phyloP scores from a whole-genome alignment of 2,888 invertebrate species.

The Oasisia sp. region DNA sequence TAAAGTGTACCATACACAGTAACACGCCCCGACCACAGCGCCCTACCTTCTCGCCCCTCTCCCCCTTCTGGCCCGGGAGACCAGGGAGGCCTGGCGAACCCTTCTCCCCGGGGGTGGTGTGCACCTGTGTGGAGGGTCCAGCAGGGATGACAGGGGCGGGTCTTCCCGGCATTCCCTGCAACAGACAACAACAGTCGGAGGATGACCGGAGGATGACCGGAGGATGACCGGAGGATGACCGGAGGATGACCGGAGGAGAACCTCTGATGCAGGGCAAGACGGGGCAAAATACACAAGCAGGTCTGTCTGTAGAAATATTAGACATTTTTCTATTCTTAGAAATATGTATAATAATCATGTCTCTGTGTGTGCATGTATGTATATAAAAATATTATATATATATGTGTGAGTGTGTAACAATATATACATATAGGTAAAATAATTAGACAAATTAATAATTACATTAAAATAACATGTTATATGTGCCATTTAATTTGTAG shows the following conservation, averaged over 20 bases:
- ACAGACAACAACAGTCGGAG: neutral
- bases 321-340: neutral
- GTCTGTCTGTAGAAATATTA: neutral
- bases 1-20: too few species aligned
- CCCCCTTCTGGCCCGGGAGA: neutral
- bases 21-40: neutral
- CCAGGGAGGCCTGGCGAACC: neutral
- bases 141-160: slow-evolving; percentile 1
- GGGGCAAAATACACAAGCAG: neutral
- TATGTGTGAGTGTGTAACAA: too few species aligned
- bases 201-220: too few species aligned
- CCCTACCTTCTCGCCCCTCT: neutral
- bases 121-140: neutral
- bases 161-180: neutral
- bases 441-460: neutral
- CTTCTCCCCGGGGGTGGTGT: neutral
- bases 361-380: too few species aligned
- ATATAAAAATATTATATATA: neutral
- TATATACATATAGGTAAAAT: too few species aligned
- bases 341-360: neutral
- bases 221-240: too few species aligned
- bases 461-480: too few species aligned
- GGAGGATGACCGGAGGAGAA: too few species aligned
- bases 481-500: too few species aligned
- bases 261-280: neutral